Conservation (phyloP, 2,888 invertebrate genomes). For the Drosophila antonietae region DNA sequence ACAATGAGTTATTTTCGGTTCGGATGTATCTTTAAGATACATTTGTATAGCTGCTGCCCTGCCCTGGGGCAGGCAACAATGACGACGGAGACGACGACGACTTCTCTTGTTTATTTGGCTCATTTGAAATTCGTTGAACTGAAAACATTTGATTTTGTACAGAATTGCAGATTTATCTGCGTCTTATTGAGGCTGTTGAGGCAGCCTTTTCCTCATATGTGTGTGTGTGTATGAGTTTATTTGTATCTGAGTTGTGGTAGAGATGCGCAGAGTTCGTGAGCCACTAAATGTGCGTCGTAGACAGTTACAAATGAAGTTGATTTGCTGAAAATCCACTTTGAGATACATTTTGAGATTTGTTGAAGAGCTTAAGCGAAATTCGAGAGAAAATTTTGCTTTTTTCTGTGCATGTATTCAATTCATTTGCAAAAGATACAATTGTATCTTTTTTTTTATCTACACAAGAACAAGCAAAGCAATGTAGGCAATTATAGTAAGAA, state of each 20-base stretch:
- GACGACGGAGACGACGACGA: constrained; percentile 27
- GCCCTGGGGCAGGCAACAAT: constrained; percentile 25
- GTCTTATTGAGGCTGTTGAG: constrained; percentile 25
- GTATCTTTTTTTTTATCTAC: not conserved
- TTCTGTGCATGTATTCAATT: not conserved
- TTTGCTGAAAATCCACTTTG: not conserved
- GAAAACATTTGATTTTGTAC: constrained; percentile 61
- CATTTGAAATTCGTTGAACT: constrained; percentile 71
- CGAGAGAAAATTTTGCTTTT: not conserved
- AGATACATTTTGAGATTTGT: not conserved
- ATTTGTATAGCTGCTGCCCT: constrained; percentile 38
- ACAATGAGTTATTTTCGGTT: constrained; percentile 62
- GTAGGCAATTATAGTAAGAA: not conserved
- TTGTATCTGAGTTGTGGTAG: constrained; percentile 5
- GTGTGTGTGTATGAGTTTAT: not conserved
- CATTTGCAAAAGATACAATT: not conserved
- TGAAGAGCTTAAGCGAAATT: not conserved
- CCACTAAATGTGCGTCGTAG: not conserved
- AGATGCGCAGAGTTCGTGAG: constrained; percentile 27
- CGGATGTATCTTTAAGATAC: constrained; percentile 56
- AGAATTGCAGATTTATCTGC: constrained; percentile 67
- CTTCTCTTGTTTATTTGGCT: constrained; percentile 58
- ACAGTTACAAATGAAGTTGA: not conserved
- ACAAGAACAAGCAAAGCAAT: not conserved
- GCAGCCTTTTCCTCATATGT: constrained; percentile 10